These are phyloP conservation scores for Stenodera caucasica DNA, from an alignment of 2,888 invertebrate genomes.

Conservation along the genomic window DNA sequence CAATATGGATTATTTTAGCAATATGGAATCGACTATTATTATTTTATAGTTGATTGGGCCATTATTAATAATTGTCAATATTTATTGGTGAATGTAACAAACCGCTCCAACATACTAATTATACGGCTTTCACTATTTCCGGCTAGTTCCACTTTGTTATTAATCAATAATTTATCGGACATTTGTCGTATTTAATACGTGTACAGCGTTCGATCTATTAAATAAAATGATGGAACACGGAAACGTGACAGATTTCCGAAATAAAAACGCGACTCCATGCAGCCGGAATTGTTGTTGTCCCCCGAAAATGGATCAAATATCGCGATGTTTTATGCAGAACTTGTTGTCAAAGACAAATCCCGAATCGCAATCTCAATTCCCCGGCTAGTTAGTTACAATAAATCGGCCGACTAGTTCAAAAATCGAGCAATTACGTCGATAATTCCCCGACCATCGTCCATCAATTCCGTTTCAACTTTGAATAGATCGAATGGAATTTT, in stretches of 20 bases:
- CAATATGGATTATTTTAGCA: too few relatives aligned
- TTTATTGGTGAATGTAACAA: too few relatives aligned
- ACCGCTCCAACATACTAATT: too few relatives aligned
- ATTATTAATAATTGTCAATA: too few relatives aligned
- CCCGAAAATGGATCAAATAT: not conserved
- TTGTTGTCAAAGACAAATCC: not conserved
- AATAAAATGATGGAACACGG: slow-evolving; percentile 27
- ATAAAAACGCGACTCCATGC: not conserved
- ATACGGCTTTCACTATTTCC: not conserved
- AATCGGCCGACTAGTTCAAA: too few relatives aligned
- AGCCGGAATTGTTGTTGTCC: not conserved
- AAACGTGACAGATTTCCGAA: slow-evolving; percentile 22
- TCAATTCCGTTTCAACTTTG: too few relatives aligned
- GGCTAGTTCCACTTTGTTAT: not conserved
- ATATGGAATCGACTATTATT: too few relatives aligned
- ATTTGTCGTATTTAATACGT: not conserved
- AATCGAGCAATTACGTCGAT: too few relatives aligned
- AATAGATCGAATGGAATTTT: too few relatives aligned
- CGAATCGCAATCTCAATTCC: not conserved
- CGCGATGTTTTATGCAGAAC: not conserved
- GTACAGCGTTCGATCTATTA: slow-evolving; percentile 17
- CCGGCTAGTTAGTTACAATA: too few relatives aligned
- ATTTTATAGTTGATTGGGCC: too few relatives aligned
- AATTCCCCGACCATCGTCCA: too few relatives aligned
- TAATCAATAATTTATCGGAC: not conserved